Conservation (phyloP, 2,797 vertebrate species). For the Malacoraja senta region DNA sequence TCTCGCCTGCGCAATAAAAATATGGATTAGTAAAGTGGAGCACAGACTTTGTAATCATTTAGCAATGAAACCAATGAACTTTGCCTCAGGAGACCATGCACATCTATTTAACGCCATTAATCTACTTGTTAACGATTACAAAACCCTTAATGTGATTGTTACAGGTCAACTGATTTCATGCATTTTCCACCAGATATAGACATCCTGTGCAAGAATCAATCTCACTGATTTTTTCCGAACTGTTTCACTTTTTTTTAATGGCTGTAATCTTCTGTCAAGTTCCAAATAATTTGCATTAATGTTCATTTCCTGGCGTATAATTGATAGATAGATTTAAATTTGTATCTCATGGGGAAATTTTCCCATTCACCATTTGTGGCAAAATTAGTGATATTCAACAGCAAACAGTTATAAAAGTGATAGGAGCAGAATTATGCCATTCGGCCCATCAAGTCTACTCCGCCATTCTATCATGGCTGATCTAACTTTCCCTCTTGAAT, state of each 20-base stretch:
- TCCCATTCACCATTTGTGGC: not conserved
- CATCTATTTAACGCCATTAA: slow-evolving; percentile 14
- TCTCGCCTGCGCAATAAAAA: slow-evolving; percentile 31
- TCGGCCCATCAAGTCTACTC: too few species aligned
- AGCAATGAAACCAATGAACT: slow-evolving; percentile 27
- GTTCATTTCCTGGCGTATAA: not conserved
- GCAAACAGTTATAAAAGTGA: not conserved
- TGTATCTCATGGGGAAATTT: not conserved
- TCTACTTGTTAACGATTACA: slow-evolving; percentile 28
- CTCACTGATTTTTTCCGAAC: not conserved
- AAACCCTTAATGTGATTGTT: slow-evolving; percentile 25
- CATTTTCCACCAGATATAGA: slow-evolving; percentile 9
- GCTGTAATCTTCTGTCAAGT: not conserved
- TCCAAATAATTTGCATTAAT: not conserved
- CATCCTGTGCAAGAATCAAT: slow-evolving; percentile 22
- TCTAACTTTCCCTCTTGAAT: too few species aligned
- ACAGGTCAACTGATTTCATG: slow-evolving; percentile 25
- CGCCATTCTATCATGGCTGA: too few species aligned
- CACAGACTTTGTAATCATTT: slow-evolving; percentile 12
- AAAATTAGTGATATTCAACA: not conserved
- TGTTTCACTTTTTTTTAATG: not conserved
- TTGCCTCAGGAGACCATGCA: slow-evolving; percentile 10
- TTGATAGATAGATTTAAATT: not conserved
- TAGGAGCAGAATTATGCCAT: too few species aligned
- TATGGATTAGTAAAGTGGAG: slow-evolving; percentile 34